phyloP scores from a whole-genome alignment of 2,113 vertebrate genomes.

The rabbit (Oryctolagus cuniculus) region DNA sequence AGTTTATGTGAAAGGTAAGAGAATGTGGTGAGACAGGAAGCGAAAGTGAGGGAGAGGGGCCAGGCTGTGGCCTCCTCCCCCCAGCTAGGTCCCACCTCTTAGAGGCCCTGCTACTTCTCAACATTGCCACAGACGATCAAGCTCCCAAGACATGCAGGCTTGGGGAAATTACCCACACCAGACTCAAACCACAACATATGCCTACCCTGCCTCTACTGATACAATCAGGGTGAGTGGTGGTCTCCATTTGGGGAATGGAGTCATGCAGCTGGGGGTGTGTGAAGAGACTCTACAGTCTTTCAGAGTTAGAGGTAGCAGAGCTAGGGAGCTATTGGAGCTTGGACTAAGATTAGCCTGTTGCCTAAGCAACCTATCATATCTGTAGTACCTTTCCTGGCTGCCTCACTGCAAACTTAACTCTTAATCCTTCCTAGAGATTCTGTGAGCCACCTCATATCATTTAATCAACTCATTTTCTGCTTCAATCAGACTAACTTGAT shows the following conservation, averaged over 20 bases:
- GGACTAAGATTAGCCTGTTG: not conserved
- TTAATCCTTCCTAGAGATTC: not conserved
- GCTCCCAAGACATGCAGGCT: too few relatives aligned
- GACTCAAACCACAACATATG: too few relatives aligned
- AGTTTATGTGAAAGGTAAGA: too few relatives aligned
- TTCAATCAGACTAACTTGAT: not conserved
- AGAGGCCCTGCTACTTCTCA: too few relatives aligned
- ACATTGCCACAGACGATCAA: too few relatives aligned
- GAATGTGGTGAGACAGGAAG: too few relatives aligned
- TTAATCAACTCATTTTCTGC: not conserved
- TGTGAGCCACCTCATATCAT: not conserved
- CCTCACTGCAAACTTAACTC: not conserved
- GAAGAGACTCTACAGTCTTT: conserved; percentile 2
- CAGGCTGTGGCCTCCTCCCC: too few relatives aligned
- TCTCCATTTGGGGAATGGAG: not conserved
- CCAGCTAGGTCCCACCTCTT: too few relatives aligned
- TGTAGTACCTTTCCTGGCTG: not conserved
- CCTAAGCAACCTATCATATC: not conserved
- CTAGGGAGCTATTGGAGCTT: not conserved
- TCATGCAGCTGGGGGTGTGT: not conserved
- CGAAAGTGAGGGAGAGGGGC: too few relatives aligned
- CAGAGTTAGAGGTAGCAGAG: not conserved
- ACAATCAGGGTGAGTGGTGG: not conserved
- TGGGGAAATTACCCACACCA: too few relatives aligned
- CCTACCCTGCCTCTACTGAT: not conserved